phyloP scores from a whole-genome alignment of 2,888 invertebrate species.

The Galeopsomyia nigrocyanea region DNA sequence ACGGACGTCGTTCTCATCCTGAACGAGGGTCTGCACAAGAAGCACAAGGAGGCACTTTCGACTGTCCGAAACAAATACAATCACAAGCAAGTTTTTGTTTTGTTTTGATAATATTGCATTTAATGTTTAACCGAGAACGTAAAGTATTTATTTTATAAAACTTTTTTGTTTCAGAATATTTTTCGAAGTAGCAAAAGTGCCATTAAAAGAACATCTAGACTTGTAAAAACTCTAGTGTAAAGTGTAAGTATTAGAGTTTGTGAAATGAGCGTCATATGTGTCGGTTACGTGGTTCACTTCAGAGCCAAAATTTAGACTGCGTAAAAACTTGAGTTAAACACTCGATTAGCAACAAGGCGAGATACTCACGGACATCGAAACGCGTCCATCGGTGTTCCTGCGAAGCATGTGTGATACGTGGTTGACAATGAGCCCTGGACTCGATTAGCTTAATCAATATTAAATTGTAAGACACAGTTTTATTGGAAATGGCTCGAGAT shows the following conservation, averaged over 20 bases:
- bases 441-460: constrained; percentile 35
- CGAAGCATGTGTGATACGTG: constrained; percentile 48
- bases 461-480: constrained; percentile 16
- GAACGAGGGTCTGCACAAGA: constrained; percentile 83
- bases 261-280: constrained; percentile 48
- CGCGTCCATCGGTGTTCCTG: constrained; percentile 38
- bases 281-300: constrained; percentile 26
- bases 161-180: constrained; percentile 76
- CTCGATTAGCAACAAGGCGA: constrained; percentile 5
- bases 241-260: constrained; percentile 40
- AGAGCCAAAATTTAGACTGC: constrained; percentile 38
- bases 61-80: constrained; percentile 95
- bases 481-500: constrained; percentile 34
- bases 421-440: constrained; percentile 35
- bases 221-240: constrained; percentile 52
- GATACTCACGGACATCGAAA: constrained; percentile 30
- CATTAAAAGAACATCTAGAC: constrained; percentile 70
- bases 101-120: not conserved
- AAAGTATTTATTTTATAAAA: constrained; percentile 9
- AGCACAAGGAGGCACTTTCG: constrained; percentile 83
- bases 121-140: not conserved
- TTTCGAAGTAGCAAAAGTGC: constrained; percentile 90
- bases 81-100: constrained; percentile 76
- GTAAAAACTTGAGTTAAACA: constrained; percentile 27
- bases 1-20: constrained; percentile 78